These are phyloP conservation scores for Fundulus diaphanus DNA, from an alignment of 2,797 vertebrate genomes.

Conservation along the genomic window DNA sequence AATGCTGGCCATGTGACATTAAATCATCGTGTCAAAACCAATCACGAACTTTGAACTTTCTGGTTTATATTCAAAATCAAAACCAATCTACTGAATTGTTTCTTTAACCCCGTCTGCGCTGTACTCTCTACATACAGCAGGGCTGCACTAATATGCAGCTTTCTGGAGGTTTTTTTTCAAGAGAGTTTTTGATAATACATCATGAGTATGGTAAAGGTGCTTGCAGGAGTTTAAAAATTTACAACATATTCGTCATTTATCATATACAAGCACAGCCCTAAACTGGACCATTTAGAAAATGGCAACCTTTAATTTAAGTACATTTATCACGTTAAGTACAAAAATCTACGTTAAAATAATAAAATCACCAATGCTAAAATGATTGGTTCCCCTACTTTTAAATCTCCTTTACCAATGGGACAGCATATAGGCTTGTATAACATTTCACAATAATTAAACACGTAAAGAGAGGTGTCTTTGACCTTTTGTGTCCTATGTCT, in stretches of 20 bases:
- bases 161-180: neutral
- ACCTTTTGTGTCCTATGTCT: neutral
- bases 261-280: neutral
- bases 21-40: slow-evolving; percentile 39
- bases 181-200: neutral
- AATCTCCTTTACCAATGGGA: neutral
- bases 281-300: neutral
- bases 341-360: neutral
- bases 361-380: neutral
- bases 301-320: neutral
- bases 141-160: neutral
- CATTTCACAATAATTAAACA: neutral
- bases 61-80: slow-evolving; percentile 43
- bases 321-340: neutral
- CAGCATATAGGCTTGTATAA: neutral
- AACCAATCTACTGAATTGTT: slow-evolving; percentile 32
- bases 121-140: neutral
- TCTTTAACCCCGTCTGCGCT: slow-evolving; percentile 5
- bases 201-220: neutral
- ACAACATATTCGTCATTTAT: neutral
- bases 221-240: slow-evolving; percentile 10
- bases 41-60: slow-evolving; percentile 30
- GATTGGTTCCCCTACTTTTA: neutral
- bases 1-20: slow-evolving; percentile 53
- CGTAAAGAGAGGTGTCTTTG: neutral